Conservation (phyloP, 2,113 vertebrate genomes). For the Turdus rufiventris region DNA sequence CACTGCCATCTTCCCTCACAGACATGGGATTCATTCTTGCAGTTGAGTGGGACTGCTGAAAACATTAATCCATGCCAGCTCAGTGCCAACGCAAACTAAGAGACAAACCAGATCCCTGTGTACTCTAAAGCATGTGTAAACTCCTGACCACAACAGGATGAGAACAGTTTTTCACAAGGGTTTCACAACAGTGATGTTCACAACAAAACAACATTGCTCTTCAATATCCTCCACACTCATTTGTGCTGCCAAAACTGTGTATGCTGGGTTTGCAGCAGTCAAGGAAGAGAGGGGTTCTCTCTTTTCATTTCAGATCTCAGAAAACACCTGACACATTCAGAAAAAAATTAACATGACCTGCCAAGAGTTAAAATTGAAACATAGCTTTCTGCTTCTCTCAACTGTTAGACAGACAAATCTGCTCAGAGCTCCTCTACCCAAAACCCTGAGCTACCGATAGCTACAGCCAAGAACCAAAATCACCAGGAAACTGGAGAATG, state of each 20-base stretch:
- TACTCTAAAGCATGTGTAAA: background rate
- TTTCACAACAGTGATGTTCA: background rate
- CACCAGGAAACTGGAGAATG: background rate
- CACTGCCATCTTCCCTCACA: background rate
- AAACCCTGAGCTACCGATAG: background rate
- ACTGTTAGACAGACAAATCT: background rate
- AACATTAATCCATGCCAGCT: background rate
- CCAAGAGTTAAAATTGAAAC: slow-evolving; percentile 10
- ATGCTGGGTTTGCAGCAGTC: background rate
- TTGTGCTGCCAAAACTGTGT: background rate
- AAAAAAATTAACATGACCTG: background rate
- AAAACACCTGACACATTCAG: background rate
- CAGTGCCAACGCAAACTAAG: background rate
- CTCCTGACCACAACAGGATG: background rate
- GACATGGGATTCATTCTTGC: background rate
- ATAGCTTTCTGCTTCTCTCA: background rate
- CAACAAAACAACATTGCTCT: background rate
- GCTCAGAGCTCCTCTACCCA: background rate
- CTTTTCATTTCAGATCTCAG: background rate
- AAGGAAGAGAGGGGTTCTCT: background rate
- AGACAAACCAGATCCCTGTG: background rate
- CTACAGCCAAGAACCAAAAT: background rate
- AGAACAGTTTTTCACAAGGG: background rate
- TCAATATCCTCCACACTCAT: background rate
- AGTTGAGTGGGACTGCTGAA: background rate